These are phyloP conservation scores for Epinotia demarniana DNA, from an alignment of 2,888 invertebrate genomes.

Conservation along the genomic window DNA sequence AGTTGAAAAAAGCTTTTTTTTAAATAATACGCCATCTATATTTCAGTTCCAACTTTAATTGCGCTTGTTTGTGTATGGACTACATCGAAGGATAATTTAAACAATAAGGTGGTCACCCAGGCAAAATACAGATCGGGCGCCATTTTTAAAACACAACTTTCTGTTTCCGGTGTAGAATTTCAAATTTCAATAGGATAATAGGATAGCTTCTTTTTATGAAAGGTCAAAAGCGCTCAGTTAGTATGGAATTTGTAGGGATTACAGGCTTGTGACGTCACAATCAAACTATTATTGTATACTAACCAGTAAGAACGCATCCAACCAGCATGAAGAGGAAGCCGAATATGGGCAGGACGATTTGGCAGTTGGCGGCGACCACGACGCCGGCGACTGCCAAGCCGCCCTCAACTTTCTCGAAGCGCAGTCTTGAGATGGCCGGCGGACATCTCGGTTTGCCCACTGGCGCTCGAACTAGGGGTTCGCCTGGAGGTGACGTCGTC, in stretches of 20 bases:
- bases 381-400: constrained; percentile 91
- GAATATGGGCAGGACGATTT: constrained; percentile 90
- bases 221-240: too few relatives aligned
- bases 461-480: constrained; percentile 84
- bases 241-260: too few relatives aligned
- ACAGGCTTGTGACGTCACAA: too few relatives aligned
- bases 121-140: constrained; percentile 6
- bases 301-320: constrained; percentile 90
- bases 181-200: constrained; percentile 5
- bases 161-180: constrained; percentile 26
- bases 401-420: constrained; percentile 91
- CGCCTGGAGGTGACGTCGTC: constrained; percentile 83
- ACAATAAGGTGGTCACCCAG: constrained; percentile 19
- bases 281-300: too few relatives aligned
- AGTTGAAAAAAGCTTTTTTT: not conserved
- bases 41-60: not conserved
- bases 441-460: constrained; percentile 85
- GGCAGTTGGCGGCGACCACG: constrained; percentile 91
- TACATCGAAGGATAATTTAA: constrained; percentile 6
- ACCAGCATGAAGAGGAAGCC: constrained; percentile 90
- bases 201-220: too few relatives aligned
- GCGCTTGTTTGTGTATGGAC: not conserved
- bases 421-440: constrained; percentile 87
- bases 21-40: constrained; percentile 23
- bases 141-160: constrained; percentile 12